These are phyloP conservation scores for Drosophila austrosaltans DNA, from an alignment of 2,888 invertebrate genomes.

Conservation along the genomic window DNA sequence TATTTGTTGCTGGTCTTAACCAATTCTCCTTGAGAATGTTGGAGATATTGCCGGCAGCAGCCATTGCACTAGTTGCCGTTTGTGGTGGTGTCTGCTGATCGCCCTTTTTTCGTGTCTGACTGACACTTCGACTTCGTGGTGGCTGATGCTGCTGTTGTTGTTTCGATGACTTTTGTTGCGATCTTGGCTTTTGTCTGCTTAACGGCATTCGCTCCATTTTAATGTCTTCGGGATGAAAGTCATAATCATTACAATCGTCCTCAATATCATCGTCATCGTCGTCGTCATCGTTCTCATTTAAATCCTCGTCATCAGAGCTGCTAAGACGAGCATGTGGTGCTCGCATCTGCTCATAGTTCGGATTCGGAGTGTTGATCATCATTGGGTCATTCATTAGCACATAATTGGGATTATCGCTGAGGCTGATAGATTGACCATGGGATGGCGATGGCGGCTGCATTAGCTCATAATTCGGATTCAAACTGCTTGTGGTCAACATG, in stretches of 20 bases:
- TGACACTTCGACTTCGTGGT: slow-evolving; percentile 65
- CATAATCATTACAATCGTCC: slow-evolving; percentile 53
- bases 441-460: slow-evolving; percentile 59
- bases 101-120: slow-evolving; percentile 53
- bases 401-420: slow-evolving; percentile 68
- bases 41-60: slow-evolving; percentile 52
- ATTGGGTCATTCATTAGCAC: slow-evolving; percentile 73
- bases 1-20: slow-evolving; percentile 67
- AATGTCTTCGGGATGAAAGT: slow-evolving; percentile 66
- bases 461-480: slow-evolving; percentile 77
- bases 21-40: slow-evolving; percentile 80
- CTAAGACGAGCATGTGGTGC: slow-evolving; percentile 36
- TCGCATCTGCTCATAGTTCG: slow-evolving; percentile 67
- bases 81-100: slow-evolving; percentile 28
- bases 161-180: slow-evolving; percentile 27
- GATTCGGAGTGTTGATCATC: slow-evolving; percentile 58
- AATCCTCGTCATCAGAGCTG: slow-evolving; percentile 54
- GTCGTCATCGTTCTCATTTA: slow-evolving; percentile 45
- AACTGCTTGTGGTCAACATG: slow-evolving; percentile 57
- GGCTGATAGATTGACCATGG: slow-evolving; percentile 7
- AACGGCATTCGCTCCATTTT: slow-evolving; percentile 78
- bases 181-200: slow-evolving; percentile 55
- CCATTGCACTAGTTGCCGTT: slow-evolving; percentile 21
- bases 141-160: slow-evolving; percentile 39
- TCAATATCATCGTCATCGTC: slow-evolving; percentile 55